Evolutionary conservation across 1,140 invertebrate species (phyloP).

Genomic region (Myzus persicae): DNA sequence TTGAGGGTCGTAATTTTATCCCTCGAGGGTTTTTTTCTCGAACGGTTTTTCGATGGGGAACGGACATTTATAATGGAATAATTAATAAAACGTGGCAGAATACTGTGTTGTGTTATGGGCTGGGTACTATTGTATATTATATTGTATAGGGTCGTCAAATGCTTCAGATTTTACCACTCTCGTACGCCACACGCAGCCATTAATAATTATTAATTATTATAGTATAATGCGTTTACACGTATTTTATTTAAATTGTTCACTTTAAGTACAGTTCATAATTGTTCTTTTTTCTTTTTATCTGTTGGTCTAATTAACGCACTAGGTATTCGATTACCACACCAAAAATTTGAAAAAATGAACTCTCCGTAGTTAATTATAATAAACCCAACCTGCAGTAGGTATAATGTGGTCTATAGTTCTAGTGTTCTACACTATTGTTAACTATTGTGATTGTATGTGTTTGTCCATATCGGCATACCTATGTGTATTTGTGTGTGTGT

Average conservation of each 20-base stretch:
- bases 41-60: slow-evolving; percentile 5
- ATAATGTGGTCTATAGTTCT: neutral
- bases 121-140: no score
- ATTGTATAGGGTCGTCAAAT: neutral
- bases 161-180: neutral
- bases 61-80: neutral
- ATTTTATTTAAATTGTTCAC: neutral
- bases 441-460: neutral
- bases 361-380: neutral
- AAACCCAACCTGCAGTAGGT: neutral
- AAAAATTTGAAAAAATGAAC: neutral
- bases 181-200: neutral
- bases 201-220: neutral
- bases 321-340: neutral
- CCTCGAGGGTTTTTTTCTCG: neutral
- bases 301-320: neutral
- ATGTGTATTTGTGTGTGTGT: neutral
- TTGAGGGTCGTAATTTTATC: slow-evolving; percentile 3
- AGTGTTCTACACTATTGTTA: neutral
- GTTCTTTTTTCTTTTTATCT: neutral
- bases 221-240: neutral
- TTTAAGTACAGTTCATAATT: neutral
- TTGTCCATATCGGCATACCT: neutral
- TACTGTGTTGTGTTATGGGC: neutral
- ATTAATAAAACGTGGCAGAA: neutral